Evolutionary conservation across 2,797 vertebrate species (phyloP).

Genomic region (Ctenosaura bakeri): DNA sequence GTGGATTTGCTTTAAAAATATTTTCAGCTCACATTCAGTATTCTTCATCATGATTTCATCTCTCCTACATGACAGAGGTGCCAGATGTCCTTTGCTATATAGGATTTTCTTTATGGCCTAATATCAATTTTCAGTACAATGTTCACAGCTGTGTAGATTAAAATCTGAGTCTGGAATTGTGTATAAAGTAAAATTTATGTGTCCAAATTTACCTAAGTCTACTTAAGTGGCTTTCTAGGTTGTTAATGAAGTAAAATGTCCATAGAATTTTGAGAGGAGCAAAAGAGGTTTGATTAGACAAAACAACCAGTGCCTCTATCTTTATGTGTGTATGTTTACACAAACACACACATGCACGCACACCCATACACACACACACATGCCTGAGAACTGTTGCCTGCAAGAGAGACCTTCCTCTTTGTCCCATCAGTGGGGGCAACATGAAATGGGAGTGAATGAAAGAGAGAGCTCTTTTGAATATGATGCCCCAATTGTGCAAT

Average conservation of each 20-base stretch:
- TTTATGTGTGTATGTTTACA: no score
- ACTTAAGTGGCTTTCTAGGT: background rate
- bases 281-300: background rate
- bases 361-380: no score
- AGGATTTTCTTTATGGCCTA: background rate
- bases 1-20: conserved; percentile 14
- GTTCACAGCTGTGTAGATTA: background rate
- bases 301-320: background rate
- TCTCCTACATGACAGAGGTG: background rate
- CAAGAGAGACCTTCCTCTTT: no score
- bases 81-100: background rate
- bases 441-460: no score
- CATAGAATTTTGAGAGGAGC: background rate
- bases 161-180: background rate
- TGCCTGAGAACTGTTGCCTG: no score
- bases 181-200: background rate
- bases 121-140: background rate
- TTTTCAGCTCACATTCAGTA: background rate
- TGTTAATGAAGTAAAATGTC: no score
- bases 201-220: background rate
- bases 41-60: background rate
- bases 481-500: no score
- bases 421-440: no score
- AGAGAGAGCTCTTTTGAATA: no score
- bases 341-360: no score